Percentiles rank a stretch among this genome's conserved stretches.
Conservation (phyloP, 2,888 invertebrate species). For the Calliopum simillimum region DNA sequence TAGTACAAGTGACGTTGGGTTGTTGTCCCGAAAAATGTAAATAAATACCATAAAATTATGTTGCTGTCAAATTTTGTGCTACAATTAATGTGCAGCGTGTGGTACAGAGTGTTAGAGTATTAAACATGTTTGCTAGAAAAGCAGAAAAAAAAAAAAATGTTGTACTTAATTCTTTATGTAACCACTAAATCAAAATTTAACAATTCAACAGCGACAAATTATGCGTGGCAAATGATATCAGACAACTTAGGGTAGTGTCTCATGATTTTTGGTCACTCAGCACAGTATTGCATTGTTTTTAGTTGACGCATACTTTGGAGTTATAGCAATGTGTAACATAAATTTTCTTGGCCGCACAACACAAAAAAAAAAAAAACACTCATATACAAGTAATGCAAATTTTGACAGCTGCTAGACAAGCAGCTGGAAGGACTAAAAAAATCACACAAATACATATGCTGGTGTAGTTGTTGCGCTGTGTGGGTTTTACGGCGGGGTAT, state of each 20-base stretch:
- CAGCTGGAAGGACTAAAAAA: not conserved
- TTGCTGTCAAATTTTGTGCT: too few relatives aligned
- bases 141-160: not conserved
- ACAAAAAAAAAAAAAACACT: too few relatives aligned
- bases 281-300: not conserved
- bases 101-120: too few relatives aligned
- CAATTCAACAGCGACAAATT: conserved; percentile 20
- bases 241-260: not conserved
- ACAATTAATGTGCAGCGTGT: too few relatives aligned
- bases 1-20: too few relatives aligned
- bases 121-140: too few relatives aligned
- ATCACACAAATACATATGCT: not conserved
- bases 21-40: too few relatives aligned
- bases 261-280: conserved; percentile 12
- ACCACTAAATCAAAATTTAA: conserved; percentile 13
- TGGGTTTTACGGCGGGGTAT: not conserved
- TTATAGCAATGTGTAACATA: too few relatives aligned
- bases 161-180: conserved; percentile 16
- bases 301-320: too few relatives aligned
- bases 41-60: too few relatives aligned
- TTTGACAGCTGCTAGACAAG: conserved; percentile 19
- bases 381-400: not conserved
- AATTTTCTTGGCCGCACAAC: too few relatives aligned
- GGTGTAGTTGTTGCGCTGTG: too few relatives aligned
- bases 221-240: conserved; percentile 17